Evolutionary conservation across 2,113 vertebrate genomes (phyloP).

Genomic region (Pleuronectes platessa): DNA sequence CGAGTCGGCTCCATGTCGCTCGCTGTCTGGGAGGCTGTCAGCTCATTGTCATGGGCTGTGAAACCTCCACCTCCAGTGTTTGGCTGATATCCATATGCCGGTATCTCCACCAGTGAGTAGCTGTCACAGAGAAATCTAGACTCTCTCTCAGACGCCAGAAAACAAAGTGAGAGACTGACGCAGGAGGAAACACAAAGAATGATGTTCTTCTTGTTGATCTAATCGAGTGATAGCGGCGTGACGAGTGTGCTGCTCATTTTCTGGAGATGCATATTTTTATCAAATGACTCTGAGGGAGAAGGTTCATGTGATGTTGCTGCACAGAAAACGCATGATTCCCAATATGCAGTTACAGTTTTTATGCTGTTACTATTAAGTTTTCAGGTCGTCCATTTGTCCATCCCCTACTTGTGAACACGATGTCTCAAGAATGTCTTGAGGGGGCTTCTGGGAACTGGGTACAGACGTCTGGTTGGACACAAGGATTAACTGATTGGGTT

Average conservation of each 20-base stretch:
- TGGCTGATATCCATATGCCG: conserved; percentile 14
- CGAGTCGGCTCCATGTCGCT: conserved; percentile 5
- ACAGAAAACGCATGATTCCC: neutral
- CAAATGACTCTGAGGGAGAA: neutral
- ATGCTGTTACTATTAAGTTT: too few relatives aligned
- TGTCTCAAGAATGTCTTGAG: too few relatives aligned
- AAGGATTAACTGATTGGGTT: too few relatives aligned
- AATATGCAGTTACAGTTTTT: too few relatives aligned
- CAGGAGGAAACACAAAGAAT: neutral
- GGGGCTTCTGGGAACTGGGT: too few relatives aligned
- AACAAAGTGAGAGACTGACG: neutral
- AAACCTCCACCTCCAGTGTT: conserved; percentile 10
- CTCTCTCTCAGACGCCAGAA: neutral
- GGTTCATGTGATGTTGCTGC: neutral
- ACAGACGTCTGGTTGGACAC: too few relatives aligned
- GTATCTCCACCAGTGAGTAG: neutral
- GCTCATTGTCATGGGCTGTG: neutral
- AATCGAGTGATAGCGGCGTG: neutral
- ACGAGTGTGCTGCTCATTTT: neutral
- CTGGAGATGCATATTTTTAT: neutral
- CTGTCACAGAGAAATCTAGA: neutral
- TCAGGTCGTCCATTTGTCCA: too few relatives aligned
- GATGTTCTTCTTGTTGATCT: conserved; percentile 7
- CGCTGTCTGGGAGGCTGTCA: conserved; percentile 21
- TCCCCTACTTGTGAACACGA: too few relatives aligned